Evolutionary conservation across 2,888 invertebrate genomes (phyloP), one percentile per base, ranked within the genome.

Genomic region (Pyrocoelia pectoralis): DNA sequence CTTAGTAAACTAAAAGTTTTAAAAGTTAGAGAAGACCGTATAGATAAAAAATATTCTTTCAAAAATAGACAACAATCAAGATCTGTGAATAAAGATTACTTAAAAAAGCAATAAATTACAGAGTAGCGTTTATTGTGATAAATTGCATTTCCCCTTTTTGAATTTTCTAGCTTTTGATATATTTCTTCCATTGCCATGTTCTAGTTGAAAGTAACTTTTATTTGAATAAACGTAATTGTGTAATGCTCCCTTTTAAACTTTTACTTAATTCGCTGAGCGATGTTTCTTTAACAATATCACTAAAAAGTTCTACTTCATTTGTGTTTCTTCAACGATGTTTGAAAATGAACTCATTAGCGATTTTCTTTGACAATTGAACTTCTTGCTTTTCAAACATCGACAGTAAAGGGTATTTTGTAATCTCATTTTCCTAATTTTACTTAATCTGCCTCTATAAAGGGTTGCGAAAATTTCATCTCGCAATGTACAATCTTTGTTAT

Each of bases 381-480:
- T 14, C 5, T 53, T 54, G n/a, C 13, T 12, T 54, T 54, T 54
- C 60, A 65, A 60, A 55, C 56, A 43, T 43, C 17, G 13, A n/a
- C 43, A 13, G 13, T 33, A 33, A 33, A 33, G n/a, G 2, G 33
- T 2, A 33, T 33, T n/a, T 33, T 3, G n/a, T n/a, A 33, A 10
- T 33, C 2, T n/a, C 33, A 33, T 8, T 33, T n/a, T 8, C 8
- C 8, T 24, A 24, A 24, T 24, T 24, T 24, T 24, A 8, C 24
- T 24, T 24, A 24, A 5, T 24, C 4, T 24, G 24, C 24, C n/a
- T n/a, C n/a, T n/a, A n/a, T n/a, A n/a, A n/a, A n/a, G n/a, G n/a
- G n/a, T n/a, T n/a, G n/a, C n/a, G n/a, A n/a, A n/a, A n/a, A n/a
- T n/a, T n/a, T n/a, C n/a, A n/a, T n/a, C n/a, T n/a, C n/a, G n/a